phyloP scores from a whole-genome alignment of 2,797 vertebrate species.

The Otolemur crassicaudatus region DNA sequence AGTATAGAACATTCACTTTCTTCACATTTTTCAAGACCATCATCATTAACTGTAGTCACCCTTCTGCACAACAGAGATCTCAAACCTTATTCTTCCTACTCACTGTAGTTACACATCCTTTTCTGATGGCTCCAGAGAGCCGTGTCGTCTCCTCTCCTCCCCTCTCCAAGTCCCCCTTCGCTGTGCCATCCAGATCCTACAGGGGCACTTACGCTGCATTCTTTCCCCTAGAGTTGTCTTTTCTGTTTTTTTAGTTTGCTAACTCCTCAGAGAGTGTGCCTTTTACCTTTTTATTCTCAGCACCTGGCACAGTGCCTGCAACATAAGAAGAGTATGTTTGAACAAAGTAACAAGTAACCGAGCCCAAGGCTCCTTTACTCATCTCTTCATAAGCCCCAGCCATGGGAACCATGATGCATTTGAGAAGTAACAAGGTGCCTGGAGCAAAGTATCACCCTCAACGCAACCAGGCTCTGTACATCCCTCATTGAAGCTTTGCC shows the following conservation, averaged over 20 bases:
- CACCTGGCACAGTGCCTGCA: not conserved
- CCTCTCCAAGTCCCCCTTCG: not conserved
- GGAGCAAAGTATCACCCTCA: not conserved
- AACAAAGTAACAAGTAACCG: not conserved
- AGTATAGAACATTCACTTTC: not conserved
- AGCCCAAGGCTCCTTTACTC: not conserved
- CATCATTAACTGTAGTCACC: not conserved
- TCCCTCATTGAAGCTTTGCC: not conserved
- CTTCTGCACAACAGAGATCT: not conserved
- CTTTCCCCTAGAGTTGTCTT: not conserved
- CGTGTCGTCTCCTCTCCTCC: not conserved
- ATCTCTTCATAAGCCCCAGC: not conserved
- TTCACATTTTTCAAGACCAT: not conserved
- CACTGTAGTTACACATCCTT: not conserved
- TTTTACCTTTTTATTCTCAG: not conserved
- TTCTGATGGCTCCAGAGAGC: not conserved
- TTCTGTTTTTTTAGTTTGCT: not conserved
- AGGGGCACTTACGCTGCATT: not conserved
- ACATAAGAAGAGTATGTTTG: not conserved
- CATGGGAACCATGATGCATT: not conserved
- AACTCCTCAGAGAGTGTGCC: not conserved
- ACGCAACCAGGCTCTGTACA: accelerated
- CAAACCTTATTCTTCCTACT: not conserved
- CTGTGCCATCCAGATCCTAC: not conserved
- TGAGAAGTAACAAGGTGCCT: not conserved